These are phyloP conservation scores for Akabosia matsudoensis DNA, from an alignment of 1,140 invertebrate species.

Conservation along the genomic window DNA sequence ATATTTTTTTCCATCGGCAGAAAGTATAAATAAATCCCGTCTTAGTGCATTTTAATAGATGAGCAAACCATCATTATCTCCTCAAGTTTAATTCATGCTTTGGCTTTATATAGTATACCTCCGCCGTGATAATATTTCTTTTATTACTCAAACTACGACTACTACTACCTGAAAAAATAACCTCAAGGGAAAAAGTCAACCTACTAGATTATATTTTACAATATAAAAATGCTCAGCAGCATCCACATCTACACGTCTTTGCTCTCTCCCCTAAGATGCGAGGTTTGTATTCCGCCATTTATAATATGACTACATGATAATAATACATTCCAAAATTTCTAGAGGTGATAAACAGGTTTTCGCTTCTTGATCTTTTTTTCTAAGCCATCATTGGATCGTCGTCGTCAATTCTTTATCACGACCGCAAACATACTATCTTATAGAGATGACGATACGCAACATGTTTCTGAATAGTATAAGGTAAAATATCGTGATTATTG, in stretches of 20 bases:
- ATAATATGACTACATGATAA: conserved; percentile 7
- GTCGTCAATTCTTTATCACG: background rate
- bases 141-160: background rate
- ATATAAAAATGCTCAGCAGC: background rate
- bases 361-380: conserved; percentile 8
- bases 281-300: too few relatives aligned
- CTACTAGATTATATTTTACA: too few relatives aligned
- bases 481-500: background rate
- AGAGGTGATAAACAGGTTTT: conserved; percentile 22
- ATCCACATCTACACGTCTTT: background rate
- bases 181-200: background rate
- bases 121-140: background rate
- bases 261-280: background rate
- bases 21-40: background rate
- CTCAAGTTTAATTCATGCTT: background rate
- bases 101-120: background rate
- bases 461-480: background rate
- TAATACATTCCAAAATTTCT: conserved; percentile 18
- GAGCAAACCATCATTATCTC: background rate
- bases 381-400: background rate
- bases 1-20: too few relatives aligned
- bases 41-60: background rate
- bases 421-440: background rate
- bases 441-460: background rate
- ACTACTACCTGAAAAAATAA: background rate